Evolutionary conservation across 2,113 vertebrate genomes (phyloP), one percentile per base, ranked within the genome.

Genomic region (Muntiacus reevesi): DNA sequence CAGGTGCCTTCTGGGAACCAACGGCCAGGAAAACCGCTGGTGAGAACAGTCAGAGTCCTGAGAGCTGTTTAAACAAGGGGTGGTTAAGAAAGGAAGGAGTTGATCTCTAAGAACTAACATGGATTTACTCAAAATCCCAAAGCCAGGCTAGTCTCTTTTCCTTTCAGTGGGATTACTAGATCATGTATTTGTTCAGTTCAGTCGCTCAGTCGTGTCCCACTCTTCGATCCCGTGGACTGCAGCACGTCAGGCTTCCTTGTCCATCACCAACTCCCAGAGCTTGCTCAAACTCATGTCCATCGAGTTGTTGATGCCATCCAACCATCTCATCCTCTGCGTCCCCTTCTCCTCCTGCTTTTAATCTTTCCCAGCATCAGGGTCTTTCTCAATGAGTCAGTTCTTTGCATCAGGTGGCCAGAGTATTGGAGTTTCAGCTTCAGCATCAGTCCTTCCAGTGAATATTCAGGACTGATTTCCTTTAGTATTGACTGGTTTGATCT

Each of bases 1-100:
- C 55, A 83, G 33, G 14, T 30, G 6, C 79, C 86, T 96, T 97
- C 95, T 87, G 87, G 40, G 84, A 96, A 97, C 93, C 40, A 57
- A 45, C 57, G 76, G 5, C 76, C 43, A 9, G 50, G 71, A 93
- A 87, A 57, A 47, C n/a, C 27, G 6, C 55, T 15, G 0, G 6
- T 7, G 89, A 43, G 90, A 86, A 17, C 50, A 81, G 40, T 64
- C 74, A 19, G 62, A 19, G 27, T 82, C 81, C 45, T 23, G 17
- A 71, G 85, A 45, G 27, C 60, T 4, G 3, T 27, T 55, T 52
- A 52, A 83, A 94, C 27, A 33, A 3, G 15, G 57, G 36, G 36
- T 59, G 8, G 17, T 40, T 57, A 76, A 57, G 15, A 55, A 85
- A 82, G 62, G 87, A 88, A 91, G 87, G 23, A 83, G 12, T 45